Base-by-base conservation (phyloP, 2,113 vertebrate genomes). In the Neodontobutis hainanensis region DNA sequence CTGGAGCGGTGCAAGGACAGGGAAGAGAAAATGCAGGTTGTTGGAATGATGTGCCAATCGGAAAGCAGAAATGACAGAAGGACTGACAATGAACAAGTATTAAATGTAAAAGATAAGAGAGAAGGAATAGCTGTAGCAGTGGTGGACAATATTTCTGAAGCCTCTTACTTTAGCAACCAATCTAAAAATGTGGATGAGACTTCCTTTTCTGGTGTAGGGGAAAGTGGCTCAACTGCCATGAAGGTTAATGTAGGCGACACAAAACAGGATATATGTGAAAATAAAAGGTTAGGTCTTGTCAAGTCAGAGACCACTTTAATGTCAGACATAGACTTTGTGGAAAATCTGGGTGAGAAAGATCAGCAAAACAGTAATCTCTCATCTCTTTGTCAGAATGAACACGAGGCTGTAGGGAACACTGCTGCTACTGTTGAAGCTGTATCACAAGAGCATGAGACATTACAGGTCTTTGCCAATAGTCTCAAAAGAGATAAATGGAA, bases 341-440 rank as follows among this genome's bases (percentile, higher is more conserved):
- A 42, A 42, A 66, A 72, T 69, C 9, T 42, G 11, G 27, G 3
- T n/a, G 52, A 15, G 55, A 73, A 81, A 76, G 63, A 42, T 78
- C 83, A 76, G 51, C 48, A 74, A 63, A 59, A 73, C 67, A 65
- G 43, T 50, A 38, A 77, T 69, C 32, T 69, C 5, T 61, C 81
- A 73, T 58, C 72, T 58, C 16, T 52, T 55, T 51, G 74, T 85
- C 70, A 85, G 70, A 64, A 82, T 15, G 82, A 67, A 59, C 40
- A 36, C 6, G 61, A 71, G 51, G 48, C 16, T 15, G 47, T 68
- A 38, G 19, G 53, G 16, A 79, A 76, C 56, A 72, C 56, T 70
- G 61, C 32, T 27, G 59, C 57, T 6, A 61, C 70, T 82, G 74
- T 75, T 47, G 56, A 58, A 46, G 61, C 73, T 42, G 44, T 51